Evolutionary conservation across 2,888 invertebrate genomes (phyloP), one percentile per base, ranked within the genome.

Genomic region (Lissocephala sabroskyi): DNA sequence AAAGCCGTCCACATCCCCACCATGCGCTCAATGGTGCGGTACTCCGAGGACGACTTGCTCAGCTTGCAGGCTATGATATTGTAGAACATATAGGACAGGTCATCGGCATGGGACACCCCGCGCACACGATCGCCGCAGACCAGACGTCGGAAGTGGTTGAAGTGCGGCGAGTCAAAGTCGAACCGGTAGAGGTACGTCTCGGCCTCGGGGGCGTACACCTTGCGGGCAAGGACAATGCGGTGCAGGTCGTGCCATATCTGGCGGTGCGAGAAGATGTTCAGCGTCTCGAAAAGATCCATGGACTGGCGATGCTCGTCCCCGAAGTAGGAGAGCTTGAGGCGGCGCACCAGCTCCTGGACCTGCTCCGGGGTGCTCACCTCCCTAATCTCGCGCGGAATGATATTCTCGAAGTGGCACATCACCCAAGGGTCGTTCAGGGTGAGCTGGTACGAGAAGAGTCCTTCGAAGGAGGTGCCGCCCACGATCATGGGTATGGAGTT

Each of bases 111-210:
- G 13, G 77, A 67, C 1, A 79, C 79, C 2, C 84, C 84, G 1
- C 73, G 70, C 0, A 76, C 49, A 1, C 42, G 51, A 2, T 56
- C 51, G 1, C 79, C 82, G 41, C 82, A 83, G 11, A 66, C 71
- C 2, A 80, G 41, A 28, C 67, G 53, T 5, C 82, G 80, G 42
- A 76, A 76, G 13, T 80, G 79, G 59, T 84, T 85, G 36, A 81
- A 83, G 41, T 65, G 60, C n/a, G 74, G 61, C 0, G 84, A 84
- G 48, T 85, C 84, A 35, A 80, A 80, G 14, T 81, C 82, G 23
- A 85, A 85, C 13, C 82, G 76, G 44, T 83, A 84, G 0, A 84
- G 58, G 45, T 80, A 85, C 2, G 83, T 84, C 19, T 80, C 59
- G 1, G 54, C 19, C 1, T 45, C 44, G 0, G 57, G 36, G 0